Base-by-base conservation (phyloP, 2,888 invertebrate genomes). In the Lordiphosa andalusiaca region DNA sequence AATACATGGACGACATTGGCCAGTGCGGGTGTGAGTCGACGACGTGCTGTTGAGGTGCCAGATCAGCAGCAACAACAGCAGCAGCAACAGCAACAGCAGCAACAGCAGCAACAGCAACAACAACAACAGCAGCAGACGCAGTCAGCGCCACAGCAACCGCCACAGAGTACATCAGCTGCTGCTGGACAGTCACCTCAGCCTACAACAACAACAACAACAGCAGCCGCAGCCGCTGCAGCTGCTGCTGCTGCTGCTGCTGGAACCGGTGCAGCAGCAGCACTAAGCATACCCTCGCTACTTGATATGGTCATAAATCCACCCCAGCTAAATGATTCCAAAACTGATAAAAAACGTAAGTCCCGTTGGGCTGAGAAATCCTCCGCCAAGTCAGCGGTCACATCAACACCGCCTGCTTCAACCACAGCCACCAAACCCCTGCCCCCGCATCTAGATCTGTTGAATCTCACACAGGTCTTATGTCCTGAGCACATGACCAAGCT, bases 401-500 rank as follows among this genome's bases (percentile, higher is more conserved):
- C 10, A 53, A 4, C 35, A 1, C 38, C 39, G 13, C 6, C 51
- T 10, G 9, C 38, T 21, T 4, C 44, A 13, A 12, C 39, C 35
- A 0, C 46, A 46, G 9, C 35, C 13, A 10, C 55, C 3, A 85
- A 73, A n/a, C 12, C 64, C 0, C 7, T 81, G 35, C 85, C 74
- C 48, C 88, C 91, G 80, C 90, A 92, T 73, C 86, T 92, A 67
- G 91, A 91, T 86, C 90, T 92, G 56, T 91, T 91, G 84, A 92
- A 92, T 86, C 88, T 93, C 69, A 91, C 90, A 12, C 91, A 91
- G 41, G 91, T 92, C 48, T 87, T 93, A 56, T 91, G 91, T 53
- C 87, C 90, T 4, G 90, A 91, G 60, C 92, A 92, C 84, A 92
- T 93, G 82, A 89, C 90, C n/a, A 92, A 92, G 76, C 89, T 93